Percentiles rank a stretch among this genome's conserved stretches.
These are phyloP conservation scores for Urosaurus nigricauda DNA, from an alignment of 2,797 vertebrate species.

Conservation along the genomic window DNA sequence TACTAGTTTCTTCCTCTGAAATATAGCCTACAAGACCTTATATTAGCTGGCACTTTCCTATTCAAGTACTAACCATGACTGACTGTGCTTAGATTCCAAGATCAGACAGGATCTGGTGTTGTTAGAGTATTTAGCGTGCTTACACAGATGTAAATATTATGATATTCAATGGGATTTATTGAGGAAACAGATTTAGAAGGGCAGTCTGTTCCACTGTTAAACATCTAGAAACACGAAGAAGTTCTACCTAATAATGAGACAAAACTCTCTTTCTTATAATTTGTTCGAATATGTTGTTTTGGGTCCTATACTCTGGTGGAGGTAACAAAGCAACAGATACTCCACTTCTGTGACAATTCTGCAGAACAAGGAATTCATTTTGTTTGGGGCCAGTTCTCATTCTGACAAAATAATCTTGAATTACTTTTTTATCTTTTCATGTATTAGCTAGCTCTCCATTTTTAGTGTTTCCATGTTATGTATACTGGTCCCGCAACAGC, in stretches of 20 bases:
- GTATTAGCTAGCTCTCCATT: background rate
- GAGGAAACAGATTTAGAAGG: background rate
- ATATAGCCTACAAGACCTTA: no score
- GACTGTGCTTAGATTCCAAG: no score
- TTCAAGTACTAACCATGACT: no score
- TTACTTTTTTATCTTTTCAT: background rate
- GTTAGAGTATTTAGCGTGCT: background rate
- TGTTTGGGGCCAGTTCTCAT: background rate
- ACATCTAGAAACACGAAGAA: background rate
- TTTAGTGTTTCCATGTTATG: background rate
- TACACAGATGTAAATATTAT: background rate
- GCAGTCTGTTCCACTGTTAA: background rate
- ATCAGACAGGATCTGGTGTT: no score
- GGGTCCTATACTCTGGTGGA: no score
- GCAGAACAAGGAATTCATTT: background rate
- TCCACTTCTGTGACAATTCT: no score
- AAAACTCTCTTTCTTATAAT: no score
- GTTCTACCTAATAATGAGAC: background rate
- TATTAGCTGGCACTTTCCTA: no score
- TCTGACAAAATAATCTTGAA: background rate
- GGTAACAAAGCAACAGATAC: no score
- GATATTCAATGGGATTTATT: background rate
- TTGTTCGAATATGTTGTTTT: no score
- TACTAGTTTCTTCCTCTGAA: no score
- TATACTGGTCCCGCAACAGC: no score